These are phyloP conservation scores for Protophormia terraenovae DNA, from an alignment of 2,888 invertebrate species.

Conservation along the genomic window DNA sequence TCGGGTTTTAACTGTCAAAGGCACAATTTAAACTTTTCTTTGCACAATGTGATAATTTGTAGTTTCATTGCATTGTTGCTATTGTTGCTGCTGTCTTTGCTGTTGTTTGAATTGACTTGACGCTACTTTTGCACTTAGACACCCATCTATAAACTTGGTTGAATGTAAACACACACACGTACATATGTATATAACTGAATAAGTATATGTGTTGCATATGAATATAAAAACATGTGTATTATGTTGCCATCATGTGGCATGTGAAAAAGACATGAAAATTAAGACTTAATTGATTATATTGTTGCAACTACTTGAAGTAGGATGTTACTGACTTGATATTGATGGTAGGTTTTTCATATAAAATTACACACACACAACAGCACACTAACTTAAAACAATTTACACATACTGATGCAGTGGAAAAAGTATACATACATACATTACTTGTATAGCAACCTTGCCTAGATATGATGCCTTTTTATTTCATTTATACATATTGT, in stretches of 20 bases:
- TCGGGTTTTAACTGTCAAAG: constrained; percentile 61
- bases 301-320: constrained; percentile 48
- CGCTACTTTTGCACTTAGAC: constrained; percentile 58
- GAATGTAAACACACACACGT: background rate
- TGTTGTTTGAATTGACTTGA: constrained; percentile 4
- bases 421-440: constrained; percentile 9
- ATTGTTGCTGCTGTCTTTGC: background rate
- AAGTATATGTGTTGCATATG: background rate
- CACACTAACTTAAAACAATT: background rate
- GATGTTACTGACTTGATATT: constrained; percentile 47
- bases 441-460: constrained; percentile 26
- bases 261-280: constrained; percentile 62
- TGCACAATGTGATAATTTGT: constrained; percentile 64
- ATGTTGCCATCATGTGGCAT: constrained; percentile 11
- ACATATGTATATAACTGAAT: background rate
- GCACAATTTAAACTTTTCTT: constrained; percentile 54
- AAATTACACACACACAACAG: constrained; percentile 17
- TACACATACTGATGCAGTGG: background rate
- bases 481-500: too few relatives aligned
- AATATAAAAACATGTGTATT: background rate
- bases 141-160: constrained; percentile 18
- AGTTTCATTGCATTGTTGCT: constrained; percentile 35
- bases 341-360: constrained; percentile 52
- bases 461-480: background rate
- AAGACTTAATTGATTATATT: constrained; percentile 68